Base-by-base conservation (phyloP, 2,888 invertebrate genomes). In the Phyllotreta cruciferae region DNA sequence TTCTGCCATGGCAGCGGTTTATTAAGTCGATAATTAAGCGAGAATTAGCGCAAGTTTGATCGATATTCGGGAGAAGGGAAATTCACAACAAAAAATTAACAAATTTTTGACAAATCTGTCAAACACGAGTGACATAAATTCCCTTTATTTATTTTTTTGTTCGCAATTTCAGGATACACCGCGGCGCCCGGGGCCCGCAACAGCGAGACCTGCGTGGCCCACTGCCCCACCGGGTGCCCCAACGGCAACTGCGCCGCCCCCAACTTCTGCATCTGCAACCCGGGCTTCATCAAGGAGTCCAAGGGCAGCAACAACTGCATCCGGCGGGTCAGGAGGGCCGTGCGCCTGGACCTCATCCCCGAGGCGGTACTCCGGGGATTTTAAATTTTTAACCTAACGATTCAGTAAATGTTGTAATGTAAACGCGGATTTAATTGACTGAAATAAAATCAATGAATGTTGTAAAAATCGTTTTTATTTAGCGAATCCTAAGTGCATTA, bases 211-310 rank as follows among this genome's bases (percentile, higher is more conserved):
- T 86, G 86, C 70, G 75, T 83, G 6, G 82, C 85, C 2, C 80
- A 85, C 66, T 92, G 92, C 71, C 83, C 85, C 0, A 85, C 85
- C n/a, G 91, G 91, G 0, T 92, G 92, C 70, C 83, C 83, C 6
- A 92, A 92, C 74, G 92, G 91, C 0, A 83, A 84, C 13, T 92
- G 92, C 71, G 86, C 90, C 0, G 86, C 86, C 0, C 92, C 92
- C 0, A 88, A 90, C 78, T 85, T 88, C 73, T 92, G 92, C 74
- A 83, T 90, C 63, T 92, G 92, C 73, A 87, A 88, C 71, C 83
- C 84, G 0, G 92, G 92, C 0, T 92, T 83, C 75, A 78, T 82
- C 58, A 90, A 88, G 71, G 87, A 89, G 71, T 83, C 85, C 0
- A 89, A 88, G 72, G 87, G 87, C 1, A 84, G 87, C n/a, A 84